Evolutionary conservation across 2,113 vertebrate genomes (phyloP).

Genomic region (Dipodomys stephensi): DNA sequence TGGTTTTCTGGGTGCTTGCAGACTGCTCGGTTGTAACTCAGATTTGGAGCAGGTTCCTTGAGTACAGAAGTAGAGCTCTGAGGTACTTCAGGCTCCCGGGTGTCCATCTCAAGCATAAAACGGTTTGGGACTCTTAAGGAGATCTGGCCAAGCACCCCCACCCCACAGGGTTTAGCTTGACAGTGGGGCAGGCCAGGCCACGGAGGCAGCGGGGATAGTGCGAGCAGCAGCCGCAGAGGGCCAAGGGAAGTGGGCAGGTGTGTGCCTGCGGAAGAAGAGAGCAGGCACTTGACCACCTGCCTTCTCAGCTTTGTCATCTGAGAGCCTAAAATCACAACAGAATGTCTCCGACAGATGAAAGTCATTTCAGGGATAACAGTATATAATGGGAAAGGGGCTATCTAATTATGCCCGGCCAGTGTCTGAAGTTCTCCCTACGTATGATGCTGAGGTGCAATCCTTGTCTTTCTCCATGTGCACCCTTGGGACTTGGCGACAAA

Average conservation of each 20-base stretch:
- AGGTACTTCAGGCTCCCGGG: background rate
- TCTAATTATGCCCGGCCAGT: background rate
- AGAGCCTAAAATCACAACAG: slow-evolving; percentile 11
- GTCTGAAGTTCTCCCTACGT: background rate
- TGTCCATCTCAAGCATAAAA: background rate
- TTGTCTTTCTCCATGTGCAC: slow-evolving; percentile 47
- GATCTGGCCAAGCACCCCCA: background rate
- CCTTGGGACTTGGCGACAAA: slow-evolving; percentile 42
- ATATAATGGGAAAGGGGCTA: background rate
- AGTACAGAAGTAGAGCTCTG: background rate
- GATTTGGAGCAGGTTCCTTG: background rate
- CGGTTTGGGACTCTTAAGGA: background rate
- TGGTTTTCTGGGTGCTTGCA: background rate
- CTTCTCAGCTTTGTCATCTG: background rate
- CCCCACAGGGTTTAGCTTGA: background rate
- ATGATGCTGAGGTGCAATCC: background rate
- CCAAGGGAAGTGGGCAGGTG: background rate
- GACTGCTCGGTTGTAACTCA: background rate
- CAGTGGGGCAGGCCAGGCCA: background rate
- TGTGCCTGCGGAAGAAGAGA: background rate
- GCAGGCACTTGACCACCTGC: background rate
- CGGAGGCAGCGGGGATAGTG: background rate
- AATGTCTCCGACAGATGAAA: background rate
- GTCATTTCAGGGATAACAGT: background rate
- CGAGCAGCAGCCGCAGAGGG: background rate